Percentiles rank a stretch among this genome's conserved stretches.
These are phyloP conservation scores for Ophonus ardosiacus DNA, from an alignment of 2,888 invertebrate genomes.

Conservation along the genomic window DNA sequence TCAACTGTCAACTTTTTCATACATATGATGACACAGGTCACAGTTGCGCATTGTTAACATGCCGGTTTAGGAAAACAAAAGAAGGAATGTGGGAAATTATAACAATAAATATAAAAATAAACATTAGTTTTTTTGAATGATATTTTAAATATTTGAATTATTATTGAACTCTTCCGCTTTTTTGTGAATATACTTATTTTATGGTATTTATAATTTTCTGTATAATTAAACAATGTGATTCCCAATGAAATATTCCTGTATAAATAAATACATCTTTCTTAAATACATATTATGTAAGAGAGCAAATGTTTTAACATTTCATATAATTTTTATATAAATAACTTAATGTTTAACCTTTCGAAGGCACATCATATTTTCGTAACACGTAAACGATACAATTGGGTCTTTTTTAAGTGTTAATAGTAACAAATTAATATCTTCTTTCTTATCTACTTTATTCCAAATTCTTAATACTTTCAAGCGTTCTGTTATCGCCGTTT, in stretches of 20 bases:
- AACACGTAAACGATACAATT: no score
- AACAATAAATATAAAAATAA: neutral
- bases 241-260: neutral
- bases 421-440: no score
- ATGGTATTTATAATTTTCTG: neutral
- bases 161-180: neutral
- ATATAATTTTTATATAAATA: no score
- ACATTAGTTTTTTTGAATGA: neutral
- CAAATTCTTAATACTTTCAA: no score
- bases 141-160: neutral
- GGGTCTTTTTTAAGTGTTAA: no score
- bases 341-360: no score
- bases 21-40: slow-evolving; percentile 12
- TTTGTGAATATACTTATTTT: neutral
- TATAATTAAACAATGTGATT: neutral
- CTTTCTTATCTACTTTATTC: no score
- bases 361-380: no score
- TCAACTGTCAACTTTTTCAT: slow-evolving; percentile 21
- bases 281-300: neutral
- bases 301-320: no score
- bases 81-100: neutral
- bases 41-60: neutral
- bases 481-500: no score
- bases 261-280: neutral
- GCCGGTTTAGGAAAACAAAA: neutral